Conservation (phyloP, 2,113 vertebrate species). For the Orthonyx spaldingii region DNA sequence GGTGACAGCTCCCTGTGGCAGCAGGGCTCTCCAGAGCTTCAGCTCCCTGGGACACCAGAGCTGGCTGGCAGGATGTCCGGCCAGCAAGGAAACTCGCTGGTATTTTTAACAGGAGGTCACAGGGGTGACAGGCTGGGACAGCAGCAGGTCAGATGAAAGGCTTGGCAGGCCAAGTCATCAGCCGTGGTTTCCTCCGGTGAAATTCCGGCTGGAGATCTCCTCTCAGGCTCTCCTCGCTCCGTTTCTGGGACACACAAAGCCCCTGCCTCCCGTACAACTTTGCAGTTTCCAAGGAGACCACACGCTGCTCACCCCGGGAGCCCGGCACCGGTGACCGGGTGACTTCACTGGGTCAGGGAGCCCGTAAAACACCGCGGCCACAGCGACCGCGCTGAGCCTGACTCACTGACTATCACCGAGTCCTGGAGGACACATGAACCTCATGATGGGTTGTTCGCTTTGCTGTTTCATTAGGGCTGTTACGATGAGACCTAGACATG, state of each 20-base stretch:
- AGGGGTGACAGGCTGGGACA: background rate
- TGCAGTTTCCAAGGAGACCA: slow-evolving; percentile 42
- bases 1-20: background rate
- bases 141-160: slow-evolving; percentile 20
- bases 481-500: slow-evolving; percentile 55
- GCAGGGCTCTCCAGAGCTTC: background rate
- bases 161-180: background rate
- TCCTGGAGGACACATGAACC: slow-evolving; percentile 51
- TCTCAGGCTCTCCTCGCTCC: background rate
- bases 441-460: background rate
- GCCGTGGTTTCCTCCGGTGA: background rate
- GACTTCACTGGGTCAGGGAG: slow-evolving; percentile 49
- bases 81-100: background rate
- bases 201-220: background rate
- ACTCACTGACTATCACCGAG: background rate
- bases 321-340: background rate
- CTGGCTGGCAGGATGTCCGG: background rate
- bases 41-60: background rate
- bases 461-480: slow-evolving; percentile 50
- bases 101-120: background rate
- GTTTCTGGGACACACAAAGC: background rate
- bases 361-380: slow-evolving; percentile 38
- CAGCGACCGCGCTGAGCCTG: background rate
- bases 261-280: background rate
- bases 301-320: slow-evolving; percentile 21